These are phyloP conservation scores for Cryptotis parvus DNA, from an alignment of 2,113 vertebrate genomes.

Conservation along the genomic window DNA sequence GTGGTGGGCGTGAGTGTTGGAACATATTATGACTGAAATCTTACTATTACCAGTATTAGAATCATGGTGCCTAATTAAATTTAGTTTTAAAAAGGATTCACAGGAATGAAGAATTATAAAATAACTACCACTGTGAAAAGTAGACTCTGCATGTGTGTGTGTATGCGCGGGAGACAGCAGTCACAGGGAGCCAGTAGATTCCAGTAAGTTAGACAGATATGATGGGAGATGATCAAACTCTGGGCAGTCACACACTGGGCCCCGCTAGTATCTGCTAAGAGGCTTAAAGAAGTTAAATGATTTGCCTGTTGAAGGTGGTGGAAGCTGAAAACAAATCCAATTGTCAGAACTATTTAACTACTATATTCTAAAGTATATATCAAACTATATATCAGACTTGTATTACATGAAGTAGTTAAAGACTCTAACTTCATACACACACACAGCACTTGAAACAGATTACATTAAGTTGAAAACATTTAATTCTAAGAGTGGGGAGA, in stretches of 20 bases:
- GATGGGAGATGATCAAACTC: neutral
- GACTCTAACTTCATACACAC: slow-evolving; percentile 8
- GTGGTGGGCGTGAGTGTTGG: neutral
- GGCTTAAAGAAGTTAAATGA: neutral
- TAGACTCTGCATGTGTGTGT: neutral
- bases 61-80: too few species aligned
- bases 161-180: accelerated
- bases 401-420: too few species aligned
- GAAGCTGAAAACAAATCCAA: neutral
- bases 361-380: neutral
- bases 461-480: neutral
- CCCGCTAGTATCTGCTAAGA: neutral
- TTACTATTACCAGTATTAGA: too few species aligned
- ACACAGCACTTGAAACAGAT: too few species aligned
- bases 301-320: neutral
- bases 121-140: neutral
- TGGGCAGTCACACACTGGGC: neutral
- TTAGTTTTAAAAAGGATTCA: too few species aligned
- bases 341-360: neutral
- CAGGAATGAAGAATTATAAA: too few species aligned
- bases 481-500: neutral
- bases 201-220: neutral
- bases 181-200: neutral
- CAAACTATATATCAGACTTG: too few species aligned
- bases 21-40: neutral